Base-by-base conservation (phyloP, 2,888 invertebrate genomes). In the Oegoconia quadripuncta region DNA sequence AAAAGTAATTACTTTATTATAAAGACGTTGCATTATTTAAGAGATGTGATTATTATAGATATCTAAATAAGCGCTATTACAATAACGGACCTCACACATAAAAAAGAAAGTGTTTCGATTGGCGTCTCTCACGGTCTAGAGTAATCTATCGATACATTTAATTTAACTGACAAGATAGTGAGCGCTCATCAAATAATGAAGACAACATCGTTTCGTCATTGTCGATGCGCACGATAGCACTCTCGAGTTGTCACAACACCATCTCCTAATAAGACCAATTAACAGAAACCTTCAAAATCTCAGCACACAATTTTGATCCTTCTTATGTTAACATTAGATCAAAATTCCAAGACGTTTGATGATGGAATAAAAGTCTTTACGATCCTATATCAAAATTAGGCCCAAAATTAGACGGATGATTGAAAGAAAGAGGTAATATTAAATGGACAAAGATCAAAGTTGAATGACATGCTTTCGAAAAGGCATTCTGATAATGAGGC, bases 121-220 rank as follows among this genome's bases (percentile, higher is more conserved):
- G 75, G 65, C 72, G 73, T 81, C 77, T 83, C 83, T 82, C 83
- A 83, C 84, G 83, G 77, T 64, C 76, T 58, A 67, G 76, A 80
- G 75, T 84, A 86, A 86, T 84, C 75, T 84, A 86, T 86, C 86
- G 84, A 84, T 84, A 83, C 83, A 83, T 87, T 84, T 86, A 82
- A 86, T 82, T 80, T 83, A 83, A 76, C 86, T 84, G 87, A 86
- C 87, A 86, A 81, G 82, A 81, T 81, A 84, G 81, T 82, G 84
- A 83, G 74, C 81, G 84, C 80, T 84, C 84, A 81, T 86, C 86
- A 84, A 81, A 83, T 84, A 84, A 86, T 86, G 82, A 87, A 86
- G 86, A 86, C 86, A 86, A 80, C 82, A 77, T 81, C 86, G 87
- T 87, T 87, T 87, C 87, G 86, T 87, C 87, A 86, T 84, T 87